Conservation (phyloP, 2,113 vertebrate genomes). For the Hippocampus zosterae region DNA sequence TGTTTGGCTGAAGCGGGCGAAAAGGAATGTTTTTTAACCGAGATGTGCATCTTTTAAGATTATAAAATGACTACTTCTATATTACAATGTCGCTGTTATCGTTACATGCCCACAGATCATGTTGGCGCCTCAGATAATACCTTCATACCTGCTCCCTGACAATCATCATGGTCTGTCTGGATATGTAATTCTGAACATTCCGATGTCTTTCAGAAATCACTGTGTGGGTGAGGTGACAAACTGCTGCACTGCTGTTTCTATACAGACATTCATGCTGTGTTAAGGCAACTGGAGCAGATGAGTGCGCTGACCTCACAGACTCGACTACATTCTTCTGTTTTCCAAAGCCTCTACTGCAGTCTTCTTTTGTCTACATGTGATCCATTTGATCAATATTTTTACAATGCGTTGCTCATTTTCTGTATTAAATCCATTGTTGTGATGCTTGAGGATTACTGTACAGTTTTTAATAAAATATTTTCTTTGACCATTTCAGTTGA, state of each 20-base stretch:
- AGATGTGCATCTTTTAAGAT: too few relatives aligned
- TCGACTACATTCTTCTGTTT: not conserved
- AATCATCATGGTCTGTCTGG: not conserved
- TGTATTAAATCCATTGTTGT: conserved; percentile 33
- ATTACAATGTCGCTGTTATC: too few relatives aligned
- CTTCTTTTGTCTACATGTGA: conserved; percentile 26
- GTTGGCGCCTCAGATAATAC: not conserved
- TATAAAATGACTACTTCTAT: too few relatives aligned
- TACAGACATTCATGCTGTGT: not conserved
- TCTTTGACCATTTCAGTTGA: not conserved
- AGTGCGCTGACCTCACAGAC: not conserved
- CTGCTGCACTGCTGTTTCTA: conserved; percentile 25
- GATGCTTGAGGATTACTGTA: not conserved
- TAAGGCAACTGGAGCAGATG: not conserved
- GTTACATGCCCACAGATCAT: not conserved
- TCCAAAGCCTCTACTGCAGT: conserved; percentile 1
- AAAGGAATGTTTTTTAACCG: too few relatives aligned
- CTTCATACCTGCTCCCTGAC: not conserved
- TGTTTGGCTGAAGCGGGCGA: too few relatives aligned
- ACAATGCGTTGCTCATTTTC: conserved; percentile 14
- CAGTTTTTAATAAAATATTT: conserved; percentile 16
- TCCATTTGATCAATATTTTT: conserved; percentile 50
- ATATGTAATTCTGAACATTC: not conserved
- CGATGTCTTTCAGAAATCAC: conserved; percentile 45
- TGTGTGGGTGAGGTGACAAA: conserved; percentile 1